phyloP scores from a whole-genome alignment of 2,888 invertebrate species.

The Xylota sylvarum region DNA sequence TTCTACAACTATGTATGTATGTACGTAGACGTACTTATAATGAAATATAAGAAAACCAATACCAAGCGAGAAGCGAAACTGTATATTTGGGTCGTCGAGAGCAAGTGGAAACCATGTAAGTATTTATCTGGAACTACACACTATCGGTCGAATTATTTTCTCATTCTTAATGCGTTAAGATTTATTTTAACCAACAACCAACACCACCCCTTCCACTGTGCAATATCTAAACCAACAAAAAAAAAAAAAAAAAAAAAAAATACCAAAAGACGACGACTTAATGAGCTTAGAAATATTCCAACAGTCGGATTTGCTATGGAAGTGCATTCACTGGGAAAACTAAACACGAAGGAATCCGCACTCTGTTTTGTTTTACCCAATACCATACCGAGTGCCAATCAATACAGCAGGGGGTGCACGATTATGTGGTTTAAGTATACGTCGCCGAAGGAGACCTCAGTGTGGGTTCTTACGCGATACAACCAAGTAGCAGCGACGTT shows the following conservation, averaged over 20 bases:
- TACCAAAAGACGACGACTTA: slow-evolving; percentile 50
- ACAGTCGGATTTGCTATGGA: slow-evolving; percentile 52
- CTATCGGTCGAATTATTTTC: slow-evolving; percentile 56
- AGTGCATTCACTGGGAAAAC: slow-evolving; percentile 70
- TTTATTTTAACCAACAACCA: slow-evolving; percentile 13
- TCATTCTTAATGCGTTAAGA: slow-evolving; percentile 26
- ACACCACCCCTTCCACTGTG: slow-evolving; percentile 7
- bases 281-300: slow-evolving; percentile 70
- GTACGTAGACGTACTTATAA: neutral
- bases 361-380: slow-evolving; percentile 44
- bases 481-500: slow-evolving; percentile 36
- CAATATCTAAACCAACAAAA: slow-evolving; percentile 27
- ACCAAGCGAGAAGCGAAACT: slow-evolving; percentile 13
- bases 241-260: slow-evolving; percentile 28
- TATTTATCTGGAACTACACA: slow-evolving; percentile 61
- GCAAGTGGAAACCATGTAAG: slow-evolving; percentile 74
- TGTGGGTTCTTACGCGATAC: slow-evolving; percentile 11
- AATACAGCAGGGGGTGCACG: slow-evolving; percentile 44
- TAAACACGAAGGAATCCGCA: slow-evolving; percentile 61
- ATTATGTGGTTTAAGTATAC: slow-evolving; percentile 49
- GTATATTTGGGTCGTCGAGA: slow-evolving; percentile 68
- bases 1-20: too few species aligned
- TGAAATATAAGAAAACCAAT: slow-evolving; percentile 37
- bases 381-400: neutral
- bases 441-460: slow-evolving; percentile 8